phyloP scores from a whole-genome alignment of 2,888 invertebrate species.

The Tetanocera ferruginea region DNA sequence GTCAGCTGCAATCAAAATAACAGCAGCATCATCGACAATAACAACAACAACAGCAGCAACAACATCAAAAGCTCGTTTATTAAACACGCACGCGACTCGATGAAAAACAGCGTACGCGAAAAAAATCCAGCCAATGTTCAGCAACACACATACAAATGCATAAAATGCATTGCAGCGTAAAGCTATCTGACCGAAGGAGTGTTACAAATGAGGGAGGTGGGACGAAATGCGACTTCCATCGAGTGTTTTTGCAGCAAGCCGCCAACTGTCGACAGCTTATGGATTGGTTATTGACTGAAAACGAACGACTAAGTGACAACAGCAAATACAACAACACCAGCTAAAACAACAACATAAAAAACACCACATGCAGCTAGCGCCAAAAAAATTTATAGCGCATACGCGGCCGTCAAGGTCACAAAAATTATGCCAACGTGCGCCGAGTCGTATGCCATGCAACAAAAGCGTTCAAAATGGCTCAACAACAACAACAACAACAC shows the following conservation, averaged over 20 bases:
- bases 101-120: neutral
- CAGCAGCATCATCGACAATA: slow-evolving; percentile 2
- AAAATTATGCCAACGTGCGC: neutral
- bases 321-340: neutral
- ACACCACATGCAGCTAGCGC: neutral
- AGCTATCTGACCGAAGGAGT: too few relatives aligned
- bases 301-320: neutral
- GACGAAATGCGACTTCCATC: neutral
- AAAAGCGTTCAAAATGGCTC: neutral
- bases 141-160: neutral
- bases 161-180: neutral
- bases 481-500: neutral
- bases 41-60: neutral
- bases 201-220: neutral
- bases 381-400: neutral
- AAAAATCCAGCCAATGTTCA: slow-evolving; percentile 4
- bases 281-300: neutral
- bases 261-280: neutral
- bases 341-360: neutral
- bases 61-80: neutral
- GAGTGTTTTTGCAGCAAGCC: neutral
- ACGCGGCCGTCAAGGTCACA: slow-evolving; percentile 1
- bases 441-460: neutral
- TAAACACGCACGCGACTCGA: neutral
- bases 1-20: neutral